A percentile compares a stretch with the other conserved stretches of the same genome.
phyloP scores from a whole-genome alignment of 2,888 invertebrate genomes.

The Dicyrtoma fusca region DNA sequence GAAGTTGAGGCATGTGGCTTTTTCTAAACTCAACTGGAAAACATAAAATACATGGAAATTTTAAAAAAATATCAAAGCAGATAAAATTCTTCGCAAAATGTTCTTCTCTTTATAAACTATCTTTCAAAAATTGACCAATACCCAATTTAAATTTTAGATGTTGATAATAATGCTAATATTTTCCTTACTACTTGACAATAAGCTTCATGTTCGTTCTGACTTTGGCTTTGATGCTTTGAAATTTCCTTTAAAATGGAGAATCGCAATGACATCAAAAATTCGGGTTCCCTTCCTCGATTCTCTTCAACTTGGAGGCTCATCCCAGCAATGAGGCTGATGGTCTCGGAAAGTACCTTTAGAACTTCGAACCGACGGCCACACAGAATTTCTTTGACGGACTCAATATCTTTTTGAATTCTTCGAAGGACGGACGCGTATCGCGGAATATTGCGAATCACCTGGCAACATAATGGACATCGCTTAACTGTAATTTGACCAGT shows the following conservation, averaged over 20 bases:
- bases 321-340: neutral
- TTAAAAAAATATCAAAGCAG: too few relatives aligned
- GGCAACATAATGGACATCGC: slow-evolving; percentile 67
- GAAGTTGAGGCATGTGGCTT: neutral
- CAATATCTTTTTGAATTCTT: slow-evolving; percentile 59
- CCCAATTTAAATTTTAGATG: too few relatives aligned
- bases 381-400: slow-evolving; percentile 58
- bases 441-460: slow-evolving; percentile 65
- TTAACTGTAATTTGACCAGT: slow-evolving; percentile 58
- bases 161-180: too few relatives aligned
- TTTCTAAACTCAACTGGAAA: neutral
- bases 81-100: too few relatives aligned
- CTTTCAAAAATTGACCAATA: too few relatives aligned
- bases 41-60: too few relatives aligned
- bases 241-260: too few relatives aligned
- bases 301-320: neutral
- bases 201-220: too few relatives aligned
- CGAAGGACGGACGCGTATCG: slow-evolving; percentile 66
- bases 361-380: slow-evolving; percentile 51
- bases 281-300: neutral
- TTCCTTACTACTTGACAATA: too few relatives aligned
- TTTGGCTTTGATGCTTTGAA: too few relatives aligned
- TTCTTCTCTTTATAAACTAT: too few relatives aligned
- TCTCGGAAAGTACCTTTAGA: slow-evolving; percentile 12
- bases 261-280: neutral